These are phyloP conservation scores for Botia almorhae DNA, from an alignment of 2,797 vertebrate species.

Conservation along the genomic window DNA sequence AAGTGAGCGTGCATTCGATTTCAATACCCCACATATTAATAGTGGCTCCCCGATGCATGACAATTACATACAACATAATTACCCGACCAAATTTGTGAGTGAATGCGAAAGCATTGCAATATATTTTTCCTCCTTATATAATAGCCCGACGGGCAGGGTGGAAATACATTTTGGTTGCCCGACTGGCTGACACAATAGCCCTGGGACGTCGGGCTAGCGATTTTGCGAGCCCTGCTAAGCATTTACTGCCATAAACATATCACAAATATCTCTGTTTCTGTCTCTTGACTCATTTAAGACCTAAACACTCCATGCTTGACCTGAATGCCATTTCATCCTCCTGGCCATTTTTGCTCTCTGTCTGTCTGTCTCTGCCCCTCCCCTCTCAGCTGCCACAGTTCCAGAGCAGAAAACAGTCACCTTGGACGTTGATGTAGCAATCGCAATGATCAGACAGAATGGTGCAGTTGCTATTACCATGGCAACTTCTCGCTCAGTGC, in stretches of 20 bases:
- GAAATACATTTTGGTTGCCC: no score
- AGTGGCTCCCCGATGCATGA: no score
- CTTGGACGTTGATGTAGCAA: conserved; percentile 93
- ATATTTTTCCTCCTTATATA: no score
- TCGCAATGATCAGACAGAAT: conserved; percentile 91
- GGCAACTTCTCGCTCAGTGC: conserved; percentile 91
- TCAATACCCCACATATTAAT: no score
- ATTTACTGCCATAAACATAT: background rate
- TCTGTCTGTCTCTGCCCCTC: conserved; percentile 52
- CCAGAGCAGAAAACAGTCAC: conserved; percentile 96
- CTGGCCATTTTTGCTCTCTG: conserved; percentile 42
- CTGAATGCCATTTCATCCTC: conserved; percentile 51
- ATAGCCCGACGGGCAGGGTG: no score
- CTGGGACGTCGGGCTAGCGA: no score
- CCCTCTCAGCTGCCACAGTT: conserved; percentile 86
- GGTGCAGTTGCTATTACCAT: conserved; percentile 98
- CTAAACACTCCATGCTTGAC: conserved; percentile 9
- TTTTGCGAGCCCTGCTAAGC: no score
- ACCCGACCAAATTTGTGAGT: no score
- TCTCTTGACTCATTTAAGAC: conserved; percentile 6
- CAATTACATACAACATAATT: no score
- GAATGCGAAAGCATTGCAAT: no score
- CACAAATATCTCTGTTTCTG: conserved; percentile 1
- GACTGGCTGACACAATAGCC: no score
- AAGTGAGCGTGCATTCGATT: no score